Evolutionary conservation across 2,797 vertebrate species (phyloP).

Genomic region (Sardinella longiceps): DNA sequence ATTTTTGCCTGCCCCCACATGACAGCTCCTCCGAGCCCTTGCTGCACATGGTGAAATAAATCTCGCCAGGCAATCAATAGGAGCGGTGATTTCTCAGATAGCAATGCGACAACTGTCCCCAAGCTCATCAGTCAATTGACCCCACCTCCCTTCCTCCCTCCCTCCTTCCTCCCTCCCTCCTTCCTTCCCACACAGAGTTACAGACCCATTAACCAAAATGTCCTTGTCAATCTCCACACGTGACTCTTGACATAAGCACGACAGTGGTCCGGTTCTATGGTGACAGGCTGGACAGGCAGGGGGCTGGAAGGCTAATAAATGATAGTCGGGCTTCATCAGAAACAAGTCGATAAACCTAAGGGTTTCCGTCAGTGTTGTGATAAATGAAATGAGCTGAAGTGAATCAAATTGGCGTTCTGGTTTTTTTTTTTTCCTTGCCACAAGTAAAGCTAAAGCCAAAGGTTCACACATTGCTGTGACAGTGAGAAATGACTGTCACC

Average conservation of each 20-base stretch:
- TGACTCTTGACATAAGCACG: background rate
- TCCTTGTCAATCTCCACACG: constrained; percentile 24
- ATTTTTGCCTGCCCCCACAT: background rate
- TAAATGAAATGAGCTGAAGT: constrained; percentile 14
- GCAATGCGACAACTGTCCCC: constrained; percentile 13
- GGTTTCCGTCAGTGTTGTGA: constrained; percentile 24
- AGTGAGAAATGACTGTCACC: background rate
- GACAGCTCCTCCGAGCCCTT: background rate
- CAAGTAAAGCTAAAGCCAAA: background rate
- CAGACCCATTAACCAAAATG: constrained; percentile 19
- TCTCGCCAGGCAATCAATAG: constrained; percentile 19
- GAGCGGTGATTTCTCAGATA: constrained; percentile 8
- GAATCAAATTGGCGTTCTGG: background rate
- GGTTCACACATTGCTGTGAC: background rate
- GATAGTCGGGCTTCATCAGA: constrained; percentile 56
- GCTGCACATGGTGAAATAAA: constrained; percentile 8
- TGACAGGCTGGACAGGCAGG: constrained; percentile 13
- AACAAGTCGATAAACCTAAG: constrained; percentile 59
- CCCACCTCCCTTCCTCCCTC: background rate
- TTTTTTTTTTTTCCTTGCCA: background rate
- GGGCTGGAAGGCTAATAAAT: constrained; percentile 48
- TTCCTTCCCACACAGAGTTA: background rate
- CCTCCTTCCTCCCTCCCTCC: background rate
- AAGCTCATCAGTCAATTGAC: constrained; percentile 23
- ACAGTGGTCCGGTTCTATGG: background rate